phyloP scores from a whole-genome alignment of 2,113 vertebrate genomes.

The Caracal caracal region DNA sequence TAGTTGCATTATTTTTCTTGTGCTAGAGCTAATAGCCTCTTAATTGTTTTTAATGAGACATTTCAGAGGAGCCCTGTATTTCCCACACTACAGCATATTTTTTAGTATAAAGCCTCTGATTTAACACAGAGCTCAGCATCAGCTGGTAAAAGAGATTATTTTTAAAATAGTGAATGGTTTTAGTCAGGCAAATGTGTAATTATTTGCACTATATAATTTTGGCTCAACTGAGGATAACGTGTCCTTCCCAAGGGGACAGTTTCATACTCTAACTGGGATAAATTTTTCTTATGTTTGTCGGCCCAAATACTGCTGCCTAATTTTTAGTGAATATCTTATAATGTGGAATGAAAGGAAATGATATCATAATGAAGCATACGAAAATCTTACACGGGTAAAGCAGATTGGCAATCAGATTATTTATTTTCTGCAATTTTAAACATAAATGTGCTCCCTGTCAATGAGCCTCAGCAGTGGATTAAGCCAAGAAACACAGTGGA shows the following conservation, averaged over 20 bases:
- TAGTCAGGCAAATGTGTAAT: slow-evolving; percentile 1
- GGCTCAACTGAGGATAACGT: background rate
- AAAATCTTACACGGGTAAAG: background rate
- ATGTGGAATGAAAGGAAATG: background rate
- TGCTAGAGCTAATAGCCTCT: slow-evolving; percentile 76
- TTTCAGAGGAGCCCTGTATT: slow-evolving; percentile 70
- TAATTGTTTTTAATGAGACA: slow-evolving; percentile 79
- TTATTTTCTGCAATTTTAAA: background rate
- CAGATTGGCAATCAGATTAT: background rate
- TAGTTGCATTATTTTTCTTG: slow-evolving; percentile 80
- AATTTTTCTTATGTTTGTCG: background rate
- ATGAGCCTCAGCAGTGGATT: background rate
- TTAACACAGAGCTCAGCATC: slow-evolving; percentile 69
- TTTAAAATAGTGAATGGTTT: slow-evolving; percentile 39
- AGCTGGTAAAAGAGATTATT: slow-evolving; percentile 2
- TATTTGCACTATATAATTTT: slow-evolving; percentile 34
- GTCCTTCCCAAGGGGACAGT: background rate
- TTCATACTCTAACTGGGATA: background rate
- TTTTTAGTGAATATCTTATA: background rate
- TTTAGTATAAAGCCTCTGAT: slow-evolving; percentile 42
- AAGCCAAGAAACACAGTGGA: background rate
- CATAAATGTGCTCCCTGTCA: background rate
- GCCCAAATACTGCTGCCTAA: background rate
- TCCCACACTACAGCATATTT: slow-evolving; percentile 62
- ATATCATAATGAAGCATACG: background rate